Evolutionary conservation across 2,888 invertebrate species (phyloP).

Genomic region (Oscheius sp.): DNA sequence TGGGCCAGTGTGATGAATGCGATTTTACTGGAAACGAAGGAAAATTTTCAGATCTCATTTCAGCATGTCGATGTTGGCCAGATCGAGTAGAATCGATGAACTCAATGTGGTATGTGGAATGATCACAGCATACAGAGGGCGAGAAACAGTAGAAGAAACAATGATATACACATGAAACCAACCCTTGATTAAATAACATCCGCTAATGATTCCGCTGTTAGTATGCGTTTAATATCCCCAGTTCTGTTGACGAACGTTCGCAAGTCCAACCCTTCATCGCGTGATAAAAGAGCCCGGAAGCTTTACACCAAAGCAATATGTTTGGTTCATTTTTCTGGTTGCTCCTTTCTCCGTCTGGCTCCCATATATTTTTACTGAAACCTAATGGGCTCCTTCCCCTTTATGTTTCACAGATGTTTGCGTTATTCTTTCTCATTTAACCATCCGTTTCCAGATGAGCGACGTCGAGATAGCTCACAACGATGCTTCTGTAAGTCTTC

Average conservation of each 20-base stretch:
- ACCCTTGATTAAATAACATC: too few relatives aligned
- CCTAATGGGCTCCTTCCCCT: too few relatives aligned
- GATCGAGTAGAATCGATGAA: background rate
- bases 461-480: conserved; percentile 39
- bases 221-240: background rate
- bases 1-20: background rate
- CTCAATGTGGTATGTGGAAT: background rate
- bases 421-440: background rate
- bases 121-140: too few relatives aligned
- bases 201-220: too few relatives aligned
- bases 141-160: background rate
- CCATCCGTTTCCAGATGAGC: conserved; percentile 41
- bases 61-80: background rate
- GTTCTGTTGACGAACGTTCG: background rate
- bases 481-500: conserved; percentile 3
- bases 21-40: background rate
- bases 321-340: conserved; percentile 9
- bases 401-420: too few relatives aligned
- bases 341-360: background rate
- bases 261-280: conserved; percentile 17
- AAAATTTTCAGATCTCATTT: background rate
- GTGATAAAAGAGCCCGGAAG: conserved; percentile 29
- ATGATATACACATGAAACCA: background rate
- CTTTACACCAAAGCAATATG: conserved; percentile 24
- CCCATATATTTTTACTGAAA: conserved; percentile 1